Percentiles rank a stretch among this genome's conserved stretches.
These are phyloP conservation scores for Tetraneura akinire DNA, from an alignment of 1,140 invertebrate genomes.

Conservation along the genomic window DNA sequence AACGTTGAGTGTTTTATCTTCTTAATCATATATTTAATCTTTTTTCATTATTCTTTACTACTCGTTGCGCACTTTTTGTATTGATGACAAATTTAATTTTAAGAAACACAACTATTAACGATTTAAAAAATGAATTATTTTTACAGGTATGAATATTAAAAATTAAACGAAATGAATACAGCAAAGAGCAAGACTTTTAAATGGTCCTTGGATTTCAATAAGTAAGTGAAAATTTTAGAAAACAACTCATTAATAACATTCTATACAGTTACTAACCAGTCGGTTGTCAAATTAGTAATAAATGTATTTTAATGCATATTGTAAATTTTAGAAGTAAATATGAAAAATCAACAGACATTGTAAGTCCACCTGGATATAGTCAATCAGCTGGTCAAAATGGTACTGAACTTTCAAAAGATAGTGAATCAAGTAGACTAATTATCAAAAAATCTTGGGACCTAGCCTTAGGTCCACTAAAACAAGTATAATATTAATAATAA, in stretches of 20 bases:
- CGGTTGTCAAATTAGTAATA: not conserved
- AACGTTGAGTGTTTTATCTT: no score
- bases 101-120: no score
- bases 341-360: constrained; percentile 13
- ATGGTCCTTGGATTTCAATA: constrained; percentile 38
- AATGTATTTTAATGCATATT: not conserved
- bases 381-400: constrained; percentile 70
- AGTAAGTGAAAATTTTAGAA: not conserved
- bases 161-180: not conserved
- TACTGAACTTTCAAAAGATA: constrained; percentile 73
- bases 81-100: no score
- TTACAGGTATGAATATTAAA: no score
- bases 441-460: constrained; percentile 98
- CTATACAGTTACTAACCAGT: not conserved
- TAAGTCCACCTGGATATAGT: constrained; percentile 77
- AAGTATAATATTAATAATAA: constrained; percentile 60
- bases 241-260: not conserved
- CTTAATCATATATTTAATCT: no score
- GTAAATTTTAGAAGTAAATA: constrained; percentile 16
- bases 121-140: no score
- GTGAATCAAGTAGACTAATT: constrained; percentile 79
- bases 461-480: constrained; percentile 90
- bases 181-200: not conserved
- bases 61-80: no score
- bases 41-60: no score